These are phyloP conservation scores for Acanthosoma haemorrhoidale DNA, from an alignment of 2,888 invertebrate species.

Conservation along the genomic window DNA sequence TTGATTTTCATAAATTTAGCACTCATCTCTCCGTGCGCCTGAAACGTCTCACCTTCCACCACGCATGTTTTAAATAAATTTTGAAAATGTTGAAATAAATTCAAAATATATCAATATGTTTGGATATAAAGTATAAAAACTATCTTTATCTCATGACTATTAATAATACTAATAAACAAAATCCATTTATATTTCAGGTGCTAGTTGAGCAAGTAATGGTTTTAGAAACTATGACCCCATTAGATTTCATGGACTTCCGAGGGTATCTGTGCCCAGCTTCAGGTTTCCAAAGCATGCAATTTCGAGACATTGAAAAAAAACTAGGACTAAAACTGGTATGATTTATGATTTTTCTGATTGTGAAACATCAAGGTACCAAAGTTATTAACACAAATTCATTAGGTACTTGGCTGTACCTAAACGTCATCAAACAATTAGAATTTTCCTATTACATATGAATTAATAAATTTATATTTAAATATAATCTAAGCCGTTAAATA, in stretches of 20 bases:
- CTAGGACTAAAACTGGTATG: conserved; percentile 57
- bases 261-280: conserved; percentile 90
- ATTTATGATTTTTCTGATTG: too few species aligned
- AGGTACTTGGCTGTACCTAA: background rate
- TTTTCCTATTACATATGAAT: too few species aligned
- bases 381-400: background rate
- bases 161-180: background rate
- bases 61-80: too few species aligned
- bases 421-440: background rate
- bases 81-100: too few species aligned
- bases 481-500: too few species aligned
- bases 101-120: background rate
- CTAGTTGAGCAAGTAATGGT: conserved; percentile 96
- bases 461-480: too few species aligned
- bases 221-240: conserved; percentile 96
- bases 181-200: conserved; percentile 57
- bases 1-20: too few species aligned
- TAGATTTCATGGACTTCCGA: conserved; percentile 98
- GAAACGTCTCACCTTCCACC: too few species aligned
- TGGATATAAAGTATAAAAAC: background rate
- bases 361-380: too few species aligned
- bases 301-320: conserved; percentile 93
- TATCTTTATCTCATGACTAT: background rate
- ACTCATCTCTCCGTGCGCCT: too few species aligned
- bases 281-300: conserved; percentile 96